Percentiles rank a stretch among this genome's conserved stretches.
These are phyloP conservation scores for Tichodroma muraria DNA, from an alignment of 2,113 vertebrate genomes.

Conservation along the genomic window DNA sequence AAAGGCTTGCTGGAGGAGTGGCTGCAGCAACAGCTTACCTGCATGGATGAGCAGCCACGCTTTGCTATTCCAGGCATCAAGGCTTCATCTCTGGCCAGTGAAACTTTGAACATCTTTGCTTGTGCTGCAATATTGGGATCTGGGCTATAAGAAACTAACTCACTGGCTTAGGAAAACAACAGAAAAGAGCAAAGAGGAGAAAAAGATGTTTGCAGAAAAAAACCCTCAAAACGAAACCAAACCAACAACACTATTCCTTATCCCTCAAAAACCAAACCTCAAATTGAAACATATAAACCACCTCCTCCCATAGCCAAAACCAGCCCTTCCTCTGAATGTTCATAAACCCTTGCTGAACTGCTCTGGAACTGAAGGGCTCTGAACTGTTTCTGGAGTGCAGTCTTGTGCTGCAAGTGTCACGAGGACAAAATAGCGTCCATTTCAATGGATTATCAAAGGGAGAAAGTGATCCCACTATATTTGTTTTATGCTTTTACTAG, in stretches of 20 bases:
- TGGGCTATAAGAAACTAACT: not conserved
- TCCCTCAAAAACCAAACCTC: not conserved
- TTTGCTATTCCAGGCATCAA: not conserved
- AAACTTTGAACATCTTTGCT: not conserved
- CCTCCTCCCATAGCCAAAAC: not conserved
- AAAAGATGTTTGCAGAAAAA: not conserved
- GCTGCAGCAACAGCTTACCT: not conserved
- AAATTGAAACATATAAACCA: not conserved
- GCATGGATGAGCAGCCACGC: not conserved
- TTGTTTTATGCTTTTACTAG: not conserved
- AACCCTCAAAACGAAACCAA: not conserved
- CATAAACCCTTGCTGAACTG: not conserved
- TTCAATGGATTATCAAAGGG: not conserved
- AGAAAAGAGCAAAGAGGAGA: not conserved
- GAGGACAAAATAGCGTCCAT: not conserved
- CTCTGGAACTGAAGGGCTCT: not conserved
- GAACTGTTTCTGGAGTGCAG: not conserved
- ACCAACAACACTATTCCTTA: not conserved
- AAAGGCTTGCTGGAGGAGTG: not conserved
- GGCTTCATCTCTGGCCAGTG: not conserved
- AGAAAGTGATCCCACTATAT: not conserved
- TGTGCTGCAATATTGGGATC: rapidly evolving
- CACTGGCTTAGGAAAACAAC: not conserved
- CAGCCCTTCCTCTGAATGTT: not conserved
- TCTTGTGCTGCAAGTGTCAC: not conserved